phyloP scores from a whole-genome alignment of 2,888 invertebrate species.

The Hermaeophaga mercurialis region DNA sequence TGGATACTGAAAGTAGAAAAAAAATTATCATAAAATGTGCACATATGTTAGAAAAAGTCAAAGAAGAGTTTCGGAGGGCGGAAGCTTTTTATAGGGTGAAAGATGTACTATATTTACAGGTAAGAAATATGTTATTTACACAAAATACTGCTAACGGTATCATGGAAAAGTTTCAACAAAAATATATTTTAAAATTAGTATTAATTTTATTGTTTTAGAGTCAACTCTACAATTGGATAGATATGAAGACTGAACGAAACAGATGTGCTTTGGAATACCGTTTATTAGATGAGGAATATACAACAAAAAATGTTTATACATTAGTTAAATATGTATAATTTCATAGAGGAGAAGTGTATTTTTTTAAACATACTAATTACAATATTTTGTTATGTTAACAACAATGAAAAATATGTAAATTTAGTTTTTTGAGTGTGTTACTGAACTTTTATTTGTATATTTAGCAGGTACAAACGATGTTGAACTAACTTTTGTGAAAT shows the following conservation, averaged over 20 bases:
- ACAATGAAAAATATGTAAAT: no score
- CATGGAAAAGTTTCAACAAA: no score
- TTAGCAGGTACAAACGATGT: no score
- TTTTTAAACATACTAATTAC: no score
- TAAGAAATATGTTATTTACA: no score
- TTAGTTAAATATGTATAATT: slow-evolving; percentile 62
- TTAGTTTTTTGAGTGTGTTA: no score
- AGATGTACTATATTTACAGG: slow-evolving; percentile 74
- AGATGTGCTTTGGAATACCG: slow-evolving; percentile 82
- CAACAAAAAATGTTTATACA: slow-evolving; percentile 63
- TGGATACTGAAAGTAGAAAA: slow-evolving; percentile 58
- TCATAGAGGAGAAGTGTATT: no score
- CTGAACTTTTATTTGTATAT: no score
- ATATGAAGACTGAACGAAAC: slow-evolving; percentile 74
- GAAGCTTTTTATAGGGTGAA: slow-evolving; percentile 78
- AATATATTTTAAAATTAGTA: slow-evolving; percentile 19
- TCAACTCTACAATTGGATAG: slow-evolving; percentile 75
- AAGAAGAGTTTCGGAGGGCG: slow-evolving; percentile 72
- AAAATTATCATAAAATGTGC: slow-evolving; percentile 64
- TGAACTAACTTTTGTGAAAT: no score
- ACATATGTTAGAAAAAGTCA: slow-evolving; percentile 69
- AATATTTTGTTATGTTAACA: no score
- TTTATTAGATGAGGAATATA: slow-evolving; percentile 75
- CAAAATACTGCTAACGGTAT: no score
- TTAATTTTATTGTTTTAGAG: slow-evolving; percentile 64